Evolutionary conservation across 2,888 invertebrate genomes (phyloP).

Genomic region (Encarsia formosa): DNA sequence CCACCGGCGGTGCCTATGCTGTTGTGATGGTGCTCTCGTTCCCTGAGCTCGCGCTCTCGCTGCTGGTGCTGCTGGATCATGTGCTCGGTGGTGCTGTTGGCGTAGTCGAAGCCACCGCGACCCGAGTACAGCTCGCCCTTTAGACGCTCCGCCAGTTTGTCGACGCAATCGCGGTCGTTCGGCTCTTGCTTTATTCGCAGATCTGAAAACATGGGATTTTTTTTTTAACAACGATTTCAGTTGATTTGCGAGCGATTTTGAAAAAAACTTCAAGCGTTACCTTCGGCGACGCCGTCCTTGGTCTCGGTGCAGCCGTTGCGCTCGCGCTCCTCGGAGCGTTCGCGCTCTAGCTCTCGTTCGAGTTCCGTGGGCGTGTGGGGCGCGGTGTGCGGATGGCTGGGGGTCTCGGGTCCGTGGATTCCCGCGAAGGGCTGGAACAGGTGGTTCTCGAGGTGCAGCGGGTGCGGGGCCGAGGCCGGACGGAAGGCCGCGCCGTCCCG

Average conservation of each 20-base stretch:
- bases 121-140: conserved; percentile 44
- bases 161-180: conserved; percentile 49
- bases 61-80: conserved; percentile 8
- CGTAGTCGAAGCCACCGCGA: conserved; percentile 41
- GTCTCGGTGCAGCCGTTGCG: conserved; percentile 43
- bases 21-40: conserved; percentile 35
- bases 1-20: no score
- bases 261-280: conserved; percentile 27
- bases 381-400: conserved; percentile 42
- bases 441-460: conserved; percentile 56
- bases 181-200: conserved; percentile 59
- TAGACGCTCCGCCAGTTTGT: conserved; percentile 45
- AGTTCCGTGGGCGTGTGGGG: conserved; percentile 47
- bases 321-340: conserved; percentile 45
- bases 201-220: conserved; percentile 36
- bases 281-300: conserved; percentile 49
- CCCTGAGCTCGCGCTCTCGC: background rate
- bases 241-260: background rate
- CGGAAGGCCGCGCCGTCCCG: conserved; percentile 59
- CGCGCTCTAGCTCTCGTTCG: conserved; percentile 46
- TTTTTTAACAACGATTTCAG: background rate
- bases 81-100: conserved; percentile 32
- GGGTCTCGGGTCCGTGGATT: conserved; percentile 29
- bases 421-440: conserved; percentile 43
- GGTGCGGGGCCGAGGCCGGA: conserved; percentile 56